Evolutionary conservation across 2,888 invertebrate genomes (phyloP).

Genomic region (Pammene fasciana): DNA sequence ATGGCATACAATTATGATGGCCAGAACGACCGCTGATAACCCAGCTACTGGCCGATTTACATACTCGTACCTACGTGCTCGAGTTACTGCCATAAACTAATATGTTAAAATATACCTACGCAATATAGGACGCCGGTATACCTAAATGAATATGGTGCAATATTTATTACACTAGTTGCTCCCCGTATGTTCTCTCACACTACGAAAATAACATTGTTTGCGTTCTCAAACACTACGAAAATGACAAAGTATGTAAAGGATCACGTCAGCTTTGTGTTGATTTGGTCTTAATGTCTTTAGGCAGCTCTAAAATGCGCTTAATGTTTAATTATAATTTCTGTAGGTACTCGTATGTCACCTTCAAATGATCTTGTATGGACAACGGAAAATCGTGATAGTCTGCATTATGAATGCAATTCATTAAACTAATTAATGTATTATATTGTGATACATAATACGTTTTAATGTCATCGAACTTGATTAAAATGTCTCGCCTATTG

Average conservation of each 20-base stretch:
- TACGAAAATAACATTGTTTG: too few relatives aligned
- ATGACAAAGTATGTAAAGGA: too few relatives aligned
- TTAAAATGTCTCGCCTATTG: neutral
- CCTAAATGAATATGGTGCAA: constrained; percentile 20
- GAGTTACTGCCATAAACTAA: constrained; percentile 32
- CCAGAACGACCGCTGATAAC: constrained; percentile 56
- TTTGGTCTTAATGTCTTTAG: neutral
- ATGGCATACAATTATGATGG: constrained; percentile 58
- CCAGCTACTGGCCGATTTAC: constrained; percentile 48
- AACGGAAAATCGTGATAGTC: constrained; percentile 7
- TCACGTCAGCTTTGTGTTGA: too few relatives aligned
- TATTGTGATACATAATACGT: neutral
- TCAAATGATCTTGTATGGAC: neutral
- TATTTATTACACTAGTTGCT: constrained; percentile 1
- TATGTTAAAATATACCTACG: constrained; percentile 38
- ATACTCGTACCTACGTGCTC: constrained; percentile 44
- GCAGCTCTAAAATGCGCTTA: too few relatives aligned
- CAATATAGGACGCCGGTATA: constrained; percentile 26
- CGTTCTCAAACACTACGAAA: neutral
- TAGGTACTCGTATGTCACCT: constrained; percentile 8
- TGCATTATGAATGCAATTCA: neutral
- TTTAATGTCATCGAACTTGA: neutral
- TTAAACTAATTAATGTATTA: constrained; percentile 7
- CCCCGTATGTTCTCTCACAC: constrained; percentile 4
- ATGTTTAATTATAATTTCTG: too few relatives aligned